Evolutionary conservation across 2,888 invertebrate genomes (phyloP).

Genomic region (Portevinia maculata): DNA sequence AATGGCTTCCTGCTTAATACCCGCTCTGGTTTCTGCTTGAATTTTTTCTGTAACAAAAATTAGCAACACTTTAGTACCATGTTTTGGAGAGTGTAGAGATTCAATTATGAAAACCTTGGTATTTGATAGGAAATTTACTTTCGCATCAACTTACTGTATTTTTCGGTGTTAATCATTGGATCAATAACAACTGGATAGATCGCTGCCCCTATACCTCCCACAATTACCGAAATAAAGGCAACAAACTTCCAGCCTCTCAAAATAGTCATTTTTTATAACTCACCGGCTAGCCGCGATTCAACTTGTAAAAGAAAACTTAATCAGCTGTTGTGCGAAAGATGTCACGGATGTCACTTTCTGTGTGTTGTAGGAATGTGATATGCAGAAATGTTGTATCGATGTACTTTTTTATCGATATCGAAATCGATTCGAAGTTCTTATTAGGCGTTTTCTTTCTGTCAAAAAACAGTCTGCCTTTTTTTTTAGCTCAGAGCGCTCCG

Average conservation of each 20-base stretch:
- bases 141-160: constrained; percentile 82
- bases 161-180: constrained; percentile 85
- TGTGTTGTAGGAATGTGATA: not conserved
- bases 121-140: not conserved
- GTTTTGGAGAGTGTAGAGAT: constrained; percentile 29
- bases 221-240: constrained; percentile 84
- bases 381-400: not conserved
- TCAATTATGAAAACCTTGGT: constrained; percentile 16
- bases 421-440: too few species aligned
- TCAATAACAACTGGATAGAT: constrained; percentile 86
- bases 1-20: constrained; percentile 84
- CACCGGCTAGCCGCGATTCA: not conserved
- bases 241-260: constrained; percentile 85
- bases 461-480: too few species aligned
- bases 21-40: constrained; percentile 81
- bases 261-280: constrained; percentile 76
- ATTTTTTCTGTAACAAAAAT: constrained; percentile 33
- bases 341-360: not conserved
- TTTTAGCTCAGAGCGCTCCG: too few species aligned
- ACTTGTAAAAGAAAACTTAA: constrained; percentile 7
- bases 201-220: constrained; percentile 84
- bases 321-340: constrained; percentile 24
- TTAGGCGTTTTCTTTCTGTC: too few species aligned
- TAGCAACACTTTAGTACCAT: constrained; percentile 28
- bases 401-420: not conserved